A percentile compares a stretch with the other conserved stretches of the same genome.
Conservation (phyloP, 2,888 invertebrate species). For the Lomographa bimaculata region DNA sequence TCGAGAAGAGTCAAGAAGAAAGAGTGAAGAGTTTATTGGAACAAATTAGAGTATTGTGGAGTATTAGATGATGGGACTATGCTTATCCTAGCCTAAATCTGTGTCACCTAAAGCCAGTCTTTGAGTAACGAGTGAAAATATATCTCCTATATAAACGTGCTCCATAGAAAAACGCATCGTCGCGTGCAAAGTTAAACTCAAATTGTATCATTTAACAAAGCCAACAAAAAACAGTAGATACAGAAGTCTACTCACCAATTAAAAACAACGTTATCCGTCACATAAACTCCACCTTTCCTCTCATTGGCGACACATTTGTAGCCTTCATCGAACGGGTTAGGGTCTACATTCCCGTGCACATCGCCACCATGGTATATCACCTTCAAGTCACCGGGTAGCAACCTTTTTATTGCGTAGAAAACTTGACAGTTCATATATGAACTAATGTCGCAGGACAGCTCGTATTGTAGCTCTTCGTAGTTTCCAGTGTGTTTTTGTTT, state of each 20-base stretch:
- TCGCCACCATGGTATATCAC: slow-evolving; percentile 84
- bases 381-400: slow-evolving; percentile 91
- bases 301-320: slow-evolving; percentile 85
- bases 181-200: no score
- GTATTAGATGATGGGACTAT: no score
- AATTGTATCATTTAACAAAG: no score
- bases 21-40: no score
- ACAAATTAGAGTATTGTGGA: no score
- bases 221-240: slow-evolving; percentile 1
- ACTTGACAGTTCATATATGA: slow-evolving; percentile 90
- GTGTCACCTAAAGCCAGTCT: no score
- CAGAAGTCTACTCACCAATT: slow-evolving; percentile 74
- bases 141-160: no score
- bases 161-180: no score
- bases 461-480: slow-evolving; percentile 73
- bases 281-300: slow-evolving; percentile 91
- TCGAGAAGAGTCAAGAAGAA: no score
- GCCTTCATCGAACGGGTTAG: slow-evolving; percentile 89
- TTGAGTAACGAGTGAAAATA: no score
- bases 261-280: slow-evolving; percentile 93
- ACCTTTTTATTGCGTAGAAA: slow-evolving; percentile 90
- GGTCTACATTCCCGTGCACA: slow-evolving; percentile 73
- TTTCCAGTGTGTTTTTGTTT: slow-evolving; percentile 44
- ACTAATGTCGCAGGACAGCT: slow-evolving; percentile 87
- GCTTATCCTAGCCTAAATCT: no score